Conservation (phyloP, 2,113 vertebrate genomes). For the Polypterus senegalus region DNA sequence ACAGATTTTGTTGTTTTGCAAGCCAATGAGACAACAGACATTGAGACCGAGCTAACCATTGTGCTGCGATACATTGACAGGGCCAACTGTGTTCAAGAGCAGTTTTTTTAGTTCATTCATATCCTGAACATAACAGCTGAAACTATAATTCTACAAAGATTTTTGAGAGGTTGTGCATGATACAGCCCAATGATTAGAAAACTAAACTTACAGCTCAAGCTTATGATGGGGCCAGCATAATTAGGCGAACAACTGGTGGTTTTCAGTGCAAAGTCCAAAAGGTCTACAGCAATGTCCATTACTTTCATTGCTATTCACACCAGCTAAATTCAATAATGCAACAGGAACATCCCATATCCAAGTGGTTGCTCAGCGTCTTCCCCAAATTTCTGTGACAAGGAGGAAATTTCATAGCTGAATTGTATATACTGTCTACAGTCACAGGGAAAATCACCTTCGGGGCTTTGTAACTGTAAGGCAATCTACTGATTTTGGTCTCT, state of each 20-base stretch:
- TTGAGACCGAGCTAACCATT: too few species aligned
- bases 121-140: too few species aligned
- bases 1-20: too few species aligned
- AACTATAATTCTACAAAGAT: too few species aligned
- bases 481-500: neutral
- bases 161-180: too few species aligned
- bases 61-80: too few species aligned
- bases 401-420: slow-evolving; percentile 2
- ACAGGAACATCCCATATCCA: neutral
- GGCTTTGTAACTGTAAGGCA: neutral
- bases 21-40: too few species aligned
- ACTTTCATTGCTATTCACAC: slow-evolving; percentile 2
- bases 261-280: neutral
- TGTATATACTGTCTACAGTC: slow-evolving; percentile 1
- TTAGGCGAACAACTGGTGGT: slow-evolving; percentile 1
- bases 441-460: slow-evolving; percentile 6
- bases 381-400: neutral
- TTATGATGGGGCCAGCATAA: slow-evolving; percentile 1
- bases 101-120: too few species aligned
- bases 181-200: neutral
- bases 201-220: neutral
- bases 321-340: slow-evolving; percentile 2
- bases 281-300: neutral
- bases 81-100: too few species aligned
- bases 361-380: slow-evolving; percentile 10